Base-by-base conservation (phyloP, 2,888 invertebrate species). In the Dynastes tityus region DNA sequence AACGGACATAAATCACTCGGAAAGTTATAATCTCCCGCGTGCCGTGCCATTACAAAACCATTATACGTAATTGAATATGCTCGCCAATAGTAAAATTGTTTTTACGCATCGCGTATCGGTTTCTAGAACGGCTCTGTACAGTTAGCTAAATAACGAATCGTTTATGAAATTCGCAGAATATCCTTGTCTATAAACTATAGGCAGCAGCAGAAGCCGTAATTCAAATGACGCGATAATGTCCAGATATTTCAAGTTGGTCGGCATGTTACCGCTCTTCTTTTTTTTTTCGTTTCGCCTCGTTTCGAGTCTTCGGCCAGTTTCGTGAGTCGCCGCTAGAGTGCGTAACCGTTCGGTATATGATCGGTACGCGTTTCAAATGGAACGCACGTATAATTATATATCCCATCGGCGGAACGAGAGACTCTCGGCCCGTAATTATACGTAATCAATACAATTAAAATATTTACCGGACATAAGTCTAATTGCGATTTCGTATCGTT, bases 391-490 rank as follows among this genome's bases (percentile, higher is more conserved):
- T 73, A 73, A 73, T 73, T 73, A 73, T 61, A 73, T 45, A 73
- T 73, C 61, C 27, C 58, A 58, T 73, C 22, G 22, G 29, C 45
- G 45, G 45, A 45, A 45, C 45, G 45, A 73, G 16, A 6, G 53
- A 53, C 32, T 58, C 32, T 29, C 22, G 22, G 40, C 13, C 6
- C 40, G 73, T 61, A 73, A 73, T 73, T 73, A 73, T 45, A 73
- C 40, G 40, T 58, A 73, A 73, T 73, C 73, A 73, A 73, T 73
- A 73, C 73, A 73, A 73, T 73, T 73, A 73, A 73, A 73, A 73
- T 73, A 73, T 73, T 73, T 73, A 73, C 58, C 73, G 58, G 58
- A 61, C 73, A 73, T 73, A 58, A 40, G 73, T 61, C 73, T 73
- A 61, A 73, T 68, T 68, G 45, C 73, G 73, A 73, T 61, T 73